Conservation (phyloP, 1,140 invertebrate species). For the Zaprionus davidi region DNA sequence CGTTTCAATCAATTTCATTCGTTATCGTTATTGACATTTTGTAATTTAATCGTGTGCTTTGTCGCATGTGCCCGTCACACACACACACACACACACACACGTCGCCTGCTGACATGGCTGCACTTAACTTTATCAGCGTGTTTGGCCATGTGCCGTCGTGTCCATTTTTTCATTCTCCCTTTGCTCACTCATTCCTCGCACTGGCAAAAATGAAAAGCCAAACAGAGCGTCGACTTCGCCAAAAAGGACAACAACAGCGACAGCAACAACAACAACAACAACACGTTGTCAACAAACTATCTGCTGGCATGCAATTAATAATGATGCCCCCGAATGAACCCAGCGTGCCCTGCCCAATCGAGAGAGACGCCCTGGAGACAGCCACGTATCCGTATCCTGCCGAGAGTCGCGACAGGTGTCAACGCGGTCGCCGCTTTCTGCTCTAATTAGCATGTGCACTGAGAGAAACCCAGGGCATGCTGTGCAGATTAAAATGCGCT, state of each 20-base stretch:
- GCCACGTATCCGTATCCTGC: neutral
- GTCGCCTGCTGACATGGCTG: slow-evolving; percentile 42
- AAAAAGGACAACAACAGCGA: slow-evolving; percentile 24
- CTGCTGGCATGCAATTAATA: slow-evolving; percentile 28
- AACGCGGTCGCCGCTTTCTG: neutral
- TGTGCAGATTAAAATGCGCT: neutral
- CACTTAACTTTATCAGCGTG: slow-evolving; percentile 77
- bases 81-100: slow-evolving; percentile 29
- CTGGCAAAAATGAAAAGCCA: slow-evolving; percentile 30
- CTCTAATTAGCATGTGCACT: slow-evolving; percentile 10
- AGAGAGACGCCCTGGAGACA: neutral
- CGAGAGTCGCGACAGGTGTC: slow-evolving; percentile 6
- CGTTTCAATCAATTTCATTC: slow-evolving; percentile 81
- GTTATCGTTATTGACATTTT: slow-evolving; percentile 71
- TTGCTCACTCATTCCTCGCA: slow-evolving; percentile 7
- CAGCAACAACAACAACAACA: slow-evolving; percentile 9
- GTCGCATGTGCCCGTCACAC: slow-evolving; percentile 59
- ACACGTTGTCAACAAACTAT: slow-evolving; percentile 26
- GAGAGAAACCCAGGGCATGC: neutral
- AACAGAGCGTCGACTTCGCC: slow-evolving; percentile 7
- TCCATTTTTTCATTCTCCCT: slow-evolving; percentile 7
- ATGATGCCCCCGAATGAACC: slow-evolving; percentile 5
- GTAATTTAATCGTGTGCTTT: slow-evolving; percentile 82
- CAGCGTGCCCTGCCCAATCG: neutral
- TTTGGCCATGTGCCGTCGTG: slow-evolving; percentile 48